Evolutionary conservation across 2,797 vertebrate genomes (phyloP), one percentile per base, ranked within the genome.

Genomic region (Arnoldichthys spilopterus): DNA sequence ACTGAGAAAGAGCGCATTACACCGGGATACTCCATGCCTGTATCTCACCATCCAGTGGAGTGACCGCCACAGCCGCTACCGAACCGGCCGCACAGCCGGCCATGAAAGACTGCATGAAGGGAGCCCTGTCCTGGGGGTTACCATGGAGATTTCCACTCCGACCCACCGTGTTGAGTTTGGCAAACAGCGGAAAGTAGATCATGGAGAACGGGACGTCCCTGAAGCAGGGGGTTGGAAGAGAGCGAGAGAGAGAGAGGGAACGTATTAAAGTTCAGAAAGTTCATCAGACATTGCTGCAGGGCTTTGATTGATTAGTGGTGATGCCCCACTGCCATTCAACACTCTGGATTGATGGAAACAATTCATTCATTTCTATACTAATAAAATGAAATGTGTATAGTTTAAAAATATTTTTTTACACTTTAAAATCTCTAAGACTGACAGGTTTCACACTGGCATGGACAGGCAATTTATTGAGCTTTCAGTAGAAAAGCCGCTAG

Each of bases 121-220:
- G 89, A 0, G 89, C 92, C 81, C 86, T 90, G 63, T 88, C 89
- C 6, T 91, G 86, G 9, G 71, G 54, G 0, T 86, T 85, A 0
- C 79, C 85, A 71, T 91, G 81, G 74, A 74, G 80, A 61, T 80
- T 82, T 15, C 61, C 82, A 3, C 77, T 76, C 69, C 91, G 87
- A 20, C 94, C 94, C n/a, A 95, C 80, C 0, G 87, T 80, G 61
- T 95, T 97, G 30, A 92, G 90, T 82, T 94, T 94, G 87, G 95
- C 95, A 72, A 96, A 96, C 67, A 95, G 88, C 0, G 95, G 95
- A 88, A 97, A 96, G 87, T 95, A 95, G 89, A 96, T 95, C 92
- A 95, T 84, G 18, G 95, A 97, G 90, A 95, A 96, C 4, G 93
- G 91, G 1, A 95, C 93, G 43, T 95, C 94, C 84, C 93, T 96